Evolutionary conservation across 2,888 invertebrate species (phyloP), one percentile per base, ranked within the genome.

Genomic region (Pyrocoelia pectoralis): DNA sequence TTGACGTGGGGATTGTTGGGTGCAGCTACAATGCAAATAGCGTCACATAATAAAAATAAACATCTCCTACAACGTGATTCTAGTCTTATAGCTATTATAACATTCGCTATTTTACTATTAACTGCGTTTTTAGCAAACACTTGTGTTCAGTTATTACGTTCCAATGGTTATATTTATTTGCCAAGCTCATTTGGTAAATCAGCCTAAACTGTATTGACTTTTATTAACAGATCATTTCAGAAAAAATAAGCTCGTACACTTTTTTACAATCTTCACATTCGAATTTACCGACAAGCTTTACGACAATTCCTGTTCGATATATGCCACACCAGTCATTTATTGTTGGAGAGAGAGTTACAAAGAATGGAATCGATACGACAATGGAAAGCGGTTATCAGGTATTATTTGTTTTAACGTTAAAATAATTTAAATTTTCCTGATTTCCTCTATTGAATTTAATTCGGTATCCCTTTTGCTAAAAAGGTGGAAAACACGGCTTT

Each of bases 1-100:
- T 84, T 95, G 54, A 93, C 93, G 0, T 94, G 96, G 96, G 94
- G 94, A 1, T 80, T 95, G 6, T 83, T 95, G 17, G 92, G 93
- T 8, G 90, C 91, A 0, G 89, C 92, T 61, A 84, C 91, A 58
- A 92, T 93, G 89, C 93, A 93, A 80, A 85, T 92, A 63, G 88
- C 90, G 12, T 90, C 91, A 61, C 91, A 91, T 79, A 91, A 90
- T 75, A 87, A 88, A 73, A 84, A 88, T 67, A 89, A 89, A 70
- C 88, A 89, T 77, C 84, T 88, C 55, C 82, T 82, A 61, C 78
- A 85, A 68, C 80, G 85, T 64, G 91, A 91, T 81, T 88, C 89
- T 60, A 85, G 88, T 72, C 83, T 91, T 51, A 86, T 91, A 51
- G 86, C 89, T 63, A 78, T 90, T 49, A 80, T 94, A 70, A 95